Evolutionary conservation across 2,797 vertebrate genomes (phyloP), one percentile per base, ranked within the genome.

Genomic region (Arrhamphus sclerolepis): DNA sequence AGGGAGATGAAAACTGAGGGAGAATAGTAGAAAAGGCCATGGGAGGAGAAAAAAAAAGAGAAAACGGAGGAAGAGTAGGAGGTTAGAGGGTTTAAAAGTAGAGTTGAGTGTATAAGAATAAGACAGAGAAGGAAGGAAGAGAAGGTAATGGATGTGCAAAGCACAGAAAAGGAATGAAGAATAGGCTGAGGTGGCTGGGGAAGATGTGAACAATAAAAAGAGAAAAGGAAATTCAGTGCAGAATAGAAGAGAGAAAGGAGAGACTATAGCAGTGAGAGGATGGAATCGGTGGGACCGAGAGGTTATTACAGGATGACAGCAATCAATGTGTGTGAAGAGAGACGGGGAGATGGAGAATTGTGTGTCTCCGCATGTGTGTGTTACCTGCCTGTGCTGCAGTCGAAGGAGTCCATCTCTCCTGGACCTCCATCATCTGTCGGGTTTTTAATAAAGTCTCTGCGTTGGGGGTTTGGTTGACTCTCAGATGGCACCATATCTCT

Each of bases 281-380:
- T 62, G 74, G 75, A 73, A 81, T 63, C 70, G 68, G 61, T 59
- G 56, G 58, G 72, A 76, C 61, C 2, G 50, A 72, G 78, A 79
- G 87, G 85, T 84, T 87, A 85, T 85, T 81, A 83, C 56, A 44
- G 69, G 75, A 84, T 83, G 77, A 82, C 85, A 82, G 84, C 82
- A 87, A 89, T 87, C 84, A 84, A 82, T 77, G 78, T 77, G 75
- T 78, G 75, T 75, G 74, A 80, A 77, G 73, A 41, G 47, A 52
- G 60, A 70, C 52, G 17, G 52, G 40, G 54, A 66, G 71, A 61
- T 44, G 58, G 73, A 74, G 66, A 63, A 72, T 60, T 61, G 67
- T 53, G 22, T 26, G 67, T 11, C 18, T 62, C 50, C 46, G 42
- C 49, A 52, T n/a, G 48, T 50, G 19, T 24, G 57, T 59, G 66